phyloP scores from a whole-genome alignment of 92 coral and sea anemone genomes.

The Blastomussa wellsi region DNA sequence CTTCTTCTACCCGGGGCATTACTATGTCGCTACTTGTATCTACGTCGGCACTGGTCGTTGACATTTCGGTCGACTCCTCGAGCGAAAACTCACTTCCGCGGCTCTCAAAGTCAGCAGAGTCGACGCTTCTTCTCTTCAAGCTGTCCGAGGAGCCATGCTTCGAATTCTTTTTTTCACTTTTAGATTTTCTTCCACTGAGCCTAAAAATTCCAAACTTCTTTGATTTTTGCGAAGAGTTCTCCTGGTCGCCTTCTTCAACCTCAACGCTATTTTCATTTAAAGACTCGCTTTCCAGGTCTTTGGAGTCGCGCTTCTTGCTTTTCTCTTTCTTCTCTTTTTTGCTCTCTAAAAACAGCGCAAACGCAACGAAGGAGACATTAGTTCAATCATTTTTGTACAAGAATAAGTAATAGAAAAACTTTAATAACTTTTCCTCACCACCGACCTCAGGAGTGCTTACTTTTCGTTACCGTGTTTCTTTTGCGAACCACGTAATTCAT shows the following conservation, averaged over 20 bases:
- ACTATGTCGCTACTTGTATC: neutral
- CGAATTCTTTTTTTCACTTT: slow-evolving; percentile 8
- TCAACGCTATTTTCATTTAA: neutral
- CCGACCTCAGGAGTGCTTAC: neutral
- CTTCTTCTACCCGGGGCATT: neutral
- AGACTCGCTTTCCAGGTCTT: slow-evolving; percentile 1
- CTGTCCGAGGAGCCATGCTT: slow-evolving; percentile 32
- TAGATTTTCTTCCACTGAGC: slow-evolving; percentile 27
- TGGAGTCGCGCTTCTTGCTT: slow-evolving; percentile 26
- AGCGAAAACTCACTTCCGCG: slow-evolving; percentile 16
- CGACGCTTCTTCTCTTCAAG: slow-evolving; percentile 19
- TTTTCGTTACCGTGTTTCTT: neutral
- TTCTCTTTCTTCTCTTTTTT: slow-evolving; percentile 38
- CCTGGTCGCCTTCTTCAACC: slow-evolving; percentile 7
- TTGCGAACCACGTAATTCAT: neutral
- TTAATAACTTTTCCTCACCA: too few species aligned
- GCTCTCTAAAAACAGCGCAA: slow-evolving; percentile 3
- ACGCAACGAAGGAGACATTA: neutral
- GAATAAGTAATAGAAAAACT: too few species aligned
- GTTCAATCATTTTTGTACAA: neutral
- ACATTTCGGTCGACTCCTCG: slow-evolving; percentile 4
- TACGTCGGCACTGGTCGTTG: neutral
- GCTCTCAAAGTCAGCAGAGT: slow-evolving; percentile 23
- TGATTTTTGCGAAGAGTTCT: slow-evolving; percentile 12
- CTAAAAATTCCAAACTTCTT: slow-evolving; percentile 35